These are phyloP conservation scores for Condylostylus longicornis DNA, from an alignment of 1,140 invertebrate species.

Conservation along the genomic window DNA sequence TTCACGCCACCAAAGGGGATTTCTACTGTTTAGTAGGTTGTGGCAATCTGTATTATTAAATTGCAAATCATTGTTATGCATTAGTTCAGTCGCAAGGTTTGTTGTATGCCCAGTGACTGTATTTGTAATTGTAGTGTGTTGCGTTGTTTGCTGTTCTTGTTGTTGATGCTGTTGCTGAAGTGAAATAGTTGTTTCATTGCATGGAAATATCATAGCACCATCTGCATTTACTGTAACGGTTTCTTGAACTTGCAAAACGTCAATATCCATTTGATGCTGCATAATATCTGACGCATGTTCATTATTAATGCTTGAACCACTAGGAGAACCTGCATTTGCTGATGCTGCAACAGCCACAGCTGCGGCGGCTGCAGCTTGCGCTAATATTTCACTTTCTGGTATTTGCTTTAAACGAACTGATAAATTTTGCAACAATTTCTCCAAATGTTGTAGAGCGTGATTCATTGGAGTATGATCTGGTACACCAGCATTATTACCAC, in stretches of 20 bases:
- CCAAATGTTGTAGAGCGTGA: conserved; percentile 51
- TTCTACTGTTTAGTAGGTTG: conserved; percentile 14
- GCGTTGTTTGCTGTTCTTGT: conserved; percentile 8
- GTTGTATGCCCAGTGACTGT: conserved; percentile 11
- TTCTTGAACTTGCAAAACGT: conserved; percentile 36
- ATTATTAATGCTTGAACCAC: conserved; percentile 9
- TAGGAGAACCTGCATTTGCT: conserved; percentile 19
- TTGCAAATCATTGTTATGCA: conserved; percentile 19
- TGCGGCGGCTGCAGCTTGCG: conserved; percentile 21
- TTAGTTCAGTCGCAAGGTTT: conserved; percentile 2
- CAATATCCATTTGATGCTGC: conserved; percentile 41
- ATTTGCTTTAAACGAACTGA: conserved; percentile 38
- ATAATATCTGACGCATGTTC: too few species aligned
- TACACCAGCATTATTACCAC: conserved; percentile 53
- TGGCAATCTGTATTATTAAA: conserved; percentile 9
- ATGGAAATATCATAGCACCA: conserved; percentile 22
- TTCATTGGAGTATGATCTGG: conserved; percentile 54
- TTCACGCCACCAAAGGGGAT: conserved; percentile 34
- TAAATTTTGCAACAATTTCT: conserved; percentile 40
- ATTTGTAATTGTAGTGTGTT: conserved; percentile 7
- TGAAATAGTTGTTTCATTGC: conserved; percentile 7
- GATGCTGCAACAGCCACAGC: conserved; percentile 23
- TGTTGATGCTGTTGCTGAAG: conserved; percentile 5
- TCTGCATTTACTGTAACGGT: conserved; percentile 29
- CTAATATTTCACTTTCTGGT: conserved; percentile 35